Evolutionary conservation across 2,113 vertebrate genomes (phyloP).

Genomic region (Crypturellus undulatus): DNA sequence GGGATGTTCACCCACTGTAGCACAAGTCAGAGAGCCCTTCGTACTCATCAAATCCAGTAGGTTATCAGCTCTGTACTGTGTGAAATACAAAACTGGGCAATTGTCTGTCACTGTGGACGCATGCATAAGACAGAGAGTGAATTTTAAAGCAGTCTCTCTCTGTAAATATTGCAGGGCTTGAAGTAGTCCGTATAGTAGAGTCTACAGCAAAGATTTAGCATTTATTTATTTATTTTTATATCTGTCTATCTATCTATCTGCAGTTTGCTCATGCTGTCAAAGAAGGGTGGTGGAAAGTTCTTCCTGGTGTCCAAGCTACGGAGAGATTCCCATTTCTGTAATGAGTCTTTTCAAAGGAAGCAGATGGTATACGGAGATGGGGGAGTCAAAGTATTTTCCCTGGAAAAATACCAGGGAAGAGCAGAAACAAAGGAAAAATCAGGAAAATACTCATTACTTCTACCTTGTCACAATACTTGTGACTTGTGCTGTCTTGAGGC

Average conservation of each 20-base stretch:
- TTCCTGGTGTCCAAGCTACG: not conserved
- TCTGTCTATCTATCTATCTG: accelerated
- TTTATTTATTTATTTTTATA: not conserved
- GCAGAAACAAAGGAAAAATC: not conserved
- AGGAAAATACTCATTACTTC: not conserved
- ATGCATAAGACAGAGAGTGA: not conserved
- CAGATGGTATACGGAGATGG: not conserved
- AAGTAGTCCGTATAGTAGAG: not conserved
- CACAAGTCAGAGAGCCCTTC: not conserved
- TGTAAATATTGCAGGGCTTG: not conserved
- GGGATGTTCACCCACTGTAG: not conserved
- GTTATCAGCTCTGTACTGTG: not conserved
- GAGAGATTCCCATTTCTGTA: not conserved
- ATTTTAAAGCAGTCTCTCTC: not conserved
- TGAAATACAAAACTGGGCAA: not conserved
- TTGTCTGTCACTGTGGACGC: not conserved
- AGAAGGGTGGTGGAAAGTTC: not conserved
- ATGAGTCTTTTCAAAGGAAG: not conserved
- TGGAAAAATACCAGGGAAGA: not conserved
- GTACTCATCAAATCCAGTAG: not conserved
- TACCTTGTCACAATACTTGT: not conserved
- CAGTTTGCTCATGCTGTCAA: not conserved
- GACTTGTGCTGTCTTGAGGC: not conserved
- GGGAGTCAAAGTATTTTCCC: not conserved
- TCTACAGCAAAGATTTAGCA: accelerated